Base-by-base conservation (phyloP, 2,797 vertebrate genomes). In the Gobionotothen gibberifrons region DNA sequence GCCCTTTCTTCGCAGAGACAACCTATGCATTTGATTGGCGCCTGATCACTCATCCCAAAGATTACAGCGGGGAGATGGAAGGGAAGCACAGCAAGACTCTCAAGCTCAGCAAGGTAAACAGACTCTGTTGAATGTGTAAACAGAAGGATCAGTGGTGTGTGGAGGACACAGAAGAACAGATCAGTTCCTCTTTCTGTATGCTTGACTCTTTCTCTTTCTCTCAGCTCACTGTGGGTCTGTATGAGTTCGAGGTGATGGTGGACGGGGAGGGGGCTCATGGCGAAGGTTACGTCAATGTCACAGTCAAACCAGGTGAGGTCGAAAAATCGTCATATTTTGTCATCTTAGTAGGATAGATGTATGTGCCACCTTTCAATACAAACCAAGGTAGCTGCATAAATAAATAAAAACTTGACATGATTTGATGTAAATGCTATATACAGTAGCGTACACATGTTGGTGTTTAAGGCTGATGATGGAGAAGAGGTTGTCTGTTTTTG, bases 61-160 rank as follows among this genome's bases (percentile, higher is more conserved):
- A 99, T 91, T 98, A 97, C 91, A 95, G 96, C 59, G 98, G 98
- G 55, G 96, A 96, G 90, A 97, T 99, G 97, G 98, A 96, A 87
- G 97, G 96, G 49, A 93, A 98, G 56, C 94, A 95, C 89, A 96
- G 93, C 62, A 90, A 87, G 81, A 94, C 93, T 0, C 96, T 99
- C 17, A 98, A 96, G 72, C 94, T 99, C 57, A 99, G 97, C 88
- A 95, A 97, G 96, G 98, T 99, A 88, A 90, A 9, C 9, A 9
- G n/a, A 26, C n/a, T 63, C 11, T 26, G 0, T 10, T 73, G 44
- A 58, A 60, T 53, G 2, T 56, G 16, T 52, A n/a, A 70, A 70
- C 9, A 16, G 46, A 43, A 11, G 2, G 47, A 69, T 78, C 43
- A 36, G 63, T 22, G 2, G 15, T 36, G 59, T 16, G 16, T 56